Evolutionary conservation across 2,113 vertebrate species (phyloP).

Genomic region (Uria aalge): DNA sequence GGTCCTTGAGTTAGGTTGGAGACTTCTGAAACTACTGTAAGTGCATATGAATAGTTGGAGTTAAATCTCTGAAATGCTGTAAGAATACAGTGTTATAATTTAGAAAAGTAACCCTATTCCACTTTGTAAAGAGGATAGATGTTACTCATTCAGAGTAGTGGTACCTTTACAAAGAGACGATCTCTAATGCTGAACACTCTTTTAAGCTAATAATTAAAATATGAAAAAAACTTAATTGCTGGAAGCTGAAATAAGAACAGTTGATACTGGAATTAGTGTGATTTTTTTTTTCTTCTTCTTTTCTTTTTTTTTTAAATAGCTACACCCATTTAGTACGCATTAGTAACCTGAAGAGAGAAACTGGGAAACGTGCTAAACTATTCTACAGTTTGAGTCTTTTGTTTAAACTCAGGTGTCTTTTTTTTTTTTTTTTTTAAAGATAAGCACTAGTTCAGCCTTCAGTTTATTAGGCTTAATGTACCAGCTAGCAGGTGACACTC

Average conservation of each 20-base stretch:
- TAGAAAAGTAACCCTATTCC: neutral
- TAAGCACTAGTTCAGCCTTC: neutral
- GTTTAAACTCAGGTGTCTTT: neutral
- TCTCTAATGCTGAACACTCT: neutral
- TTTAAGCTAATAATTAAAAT: neutral
- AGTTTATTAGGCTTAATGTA: neutral
- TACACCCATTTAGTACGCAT: neutral
- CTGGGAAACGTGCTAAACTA: neutral
- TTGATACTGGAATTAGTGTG: neutral
- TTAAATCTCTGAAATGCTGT: neutral
- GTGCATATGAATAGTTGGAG: neutral
- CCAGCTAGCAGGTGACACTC: neutral
- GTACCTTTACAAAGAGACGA: neutral
- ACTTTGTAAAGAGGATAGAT: neutral
- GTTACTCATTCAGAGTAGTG: neutral
- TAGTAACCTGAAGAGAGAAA: neutral
- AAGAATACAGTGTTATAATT: neutral
- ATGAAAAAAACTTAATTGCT: neutral
- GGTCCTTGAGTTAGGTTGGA: neutral
- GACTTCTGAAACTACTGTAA: neutral
- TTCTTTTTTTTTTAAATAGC: neutral
- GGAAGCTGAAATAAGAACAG: neutral
- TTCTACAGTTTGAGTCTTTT: neutral
- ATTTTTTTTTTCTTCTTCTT: neutral
- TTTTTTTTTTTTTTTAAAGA: neutral